Evolutionary conservation across 1,140 invertebrate species (phyloP).

Genomic region (Batillaria attramentaria): DNA sequence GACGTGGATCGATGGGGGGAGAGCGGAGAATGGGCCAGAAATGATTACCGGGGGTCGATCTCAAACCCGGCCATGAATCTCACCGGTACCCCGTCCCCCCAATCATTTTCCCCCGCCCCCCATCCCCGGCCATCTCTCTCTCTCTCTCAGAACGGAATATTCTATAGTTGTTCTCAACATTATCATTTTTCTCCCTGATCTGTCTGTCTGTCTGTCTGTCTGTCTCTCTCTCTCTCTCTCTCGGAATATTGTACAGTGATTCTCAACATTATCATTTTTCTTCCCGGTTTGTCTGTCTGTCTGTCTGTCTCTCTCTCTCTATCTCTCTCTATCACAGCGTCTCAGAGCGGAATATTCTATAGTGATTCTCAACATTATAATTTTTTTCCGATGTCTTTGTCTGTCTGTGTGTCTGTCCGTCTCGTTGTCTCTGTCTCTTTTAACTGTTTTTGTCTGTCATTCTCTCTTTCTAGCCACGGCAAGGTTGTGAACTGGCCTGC

Average conservation of each 20-base stretch:
- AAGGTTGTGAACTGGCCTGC: too few relatives aligned
- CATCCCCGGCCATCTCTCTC: not conserved
- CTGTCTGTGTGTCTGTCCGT: conserved; percentile 1
- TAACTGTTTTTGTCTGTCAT: not conserved
- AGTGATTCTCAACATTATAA: too few relatives aligned
- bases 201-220: not conserved
- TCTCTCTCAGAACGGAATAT: too few relatives aligned
- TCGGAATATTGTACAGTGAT: too few relatives aligned
- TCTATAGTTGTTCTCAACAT: too few relatives aligned
- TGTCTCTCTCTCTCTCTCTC: not conserved
- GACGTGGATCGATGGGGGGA: not conserved
- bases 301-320: not conserved
- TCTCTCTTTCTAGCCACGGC: too few relatives aligned
- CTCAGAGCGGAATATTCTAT: too few relatives aligned
- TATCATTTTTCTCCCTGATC: not conserved
- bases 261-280: not conserved
- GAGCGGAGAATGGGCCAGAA: not conserved
- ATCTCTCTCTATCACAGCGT: not conserved
- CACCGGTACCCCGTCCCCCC: too few relatives aligned
- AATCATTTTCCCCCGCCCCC: not conserved
- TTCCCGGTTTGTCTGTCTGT: not conserved
- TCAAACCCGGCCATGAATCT: not conserved
- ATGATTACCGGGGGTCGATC: not conserved
- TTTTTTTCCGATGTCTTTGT: not conserved
- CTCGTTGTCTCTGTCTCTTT: not conserved